Base-by-base conservation (phyloP, 2,113 vertebrate genomes). In the Setophaga coronata region DNA sequence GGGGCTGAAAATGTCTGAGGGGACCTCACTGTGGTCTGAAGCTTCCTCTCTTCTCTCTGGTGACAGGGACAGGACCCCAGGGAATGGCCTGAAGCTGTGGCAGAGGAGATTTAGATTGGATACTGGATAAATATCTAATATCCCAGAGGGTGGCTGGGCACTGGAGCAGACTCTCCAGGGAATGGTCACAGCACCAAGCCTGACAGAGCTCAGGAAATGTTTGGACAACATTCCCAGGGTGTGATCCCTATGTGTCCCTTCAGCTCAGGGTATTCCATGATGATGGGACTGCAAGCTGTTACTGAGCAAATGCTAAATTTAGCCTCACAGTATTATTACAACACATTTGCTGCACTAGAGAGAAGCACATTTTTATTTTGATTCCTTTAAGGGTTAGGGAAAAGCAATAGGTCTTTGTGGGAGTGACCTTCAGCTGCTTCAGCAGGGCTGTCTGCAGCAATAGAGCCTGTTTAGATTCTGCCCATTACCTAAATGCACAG, bases 241-340 rank as follows among this genome's bases (percentile, higher is more conserved):
- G 53, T 45, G 69, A 20, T 38, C 28, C 19, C 19, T 29, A 15
- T 60, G 45, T 9, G 24, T 38, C n/a, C 53, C 38, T 74, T 53
- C 61, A 47, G 20, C 53, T 60, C 53, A 31, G 47, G 53, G 21
- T 31, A 18, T 26, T 45, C 23, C 8, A 3, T 57, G 48, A 6
- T 3, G 0, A 26, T 5, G 15, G 24, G 29, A 28, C 42, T 66
- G 66, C 45, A 73, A 38, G 42, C 66, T 85, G 71, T 25, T 53
- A 14, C n/a, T 70, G 42, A 79, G 88, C 23, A 45, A 95, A 65
- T 29, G 71, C 38, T 77, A 76, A 90, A 91, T 92, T 94, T 94
- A 91, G 47, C 38, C 15, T 70, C 90, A 77, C 7, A 4, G 18
- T 51, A 43, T 64, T 92, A 61, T 40, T 61, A 16, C 67, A 64